Percentiles rank a stretch among this genome's conserved stretches.
Evolutionary conservation across 2,797 vertebrate species (phyloP).

Genomic region (Mus minutoides): DNA sequence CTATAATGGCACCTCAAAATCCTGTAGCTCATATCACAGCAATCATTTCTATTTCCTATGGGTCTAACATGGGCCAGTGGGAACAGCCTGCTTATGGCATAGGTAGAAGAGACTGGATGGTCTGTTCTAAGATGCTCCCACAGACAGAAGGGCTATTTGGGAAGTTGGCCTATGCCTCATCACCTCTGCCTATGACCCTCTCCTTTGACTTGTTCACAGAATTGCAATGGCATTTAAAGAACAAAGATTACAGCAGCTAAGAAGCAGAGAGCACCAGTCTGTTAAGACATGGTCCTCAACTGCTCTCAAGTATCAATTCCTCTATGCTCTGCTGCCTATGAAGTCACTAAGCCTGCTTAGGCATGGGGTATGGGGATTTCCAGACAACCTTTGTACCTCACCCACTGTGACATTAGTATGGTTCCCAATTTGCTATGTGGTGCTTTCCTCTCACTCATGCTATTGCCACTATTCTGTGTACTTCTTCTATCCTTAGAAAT

Average conservation of each 20-base stretch:
- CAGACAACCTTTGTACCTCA: background rate
- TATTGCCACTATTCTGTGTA: background rate
- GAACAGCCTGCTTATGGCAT: too few species aligned
- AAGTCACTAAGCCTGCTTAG: too few species aligned
- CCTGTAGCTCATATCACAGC: background rate
- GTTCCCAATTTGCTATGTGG: background rate
- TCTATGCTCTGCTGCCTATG: background rate
- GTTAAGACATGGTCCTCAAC: background rate
- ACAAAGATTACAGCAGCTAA: background rate
- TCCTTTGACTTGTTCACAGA: background rate
- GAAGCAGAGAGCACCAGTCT: background rate
- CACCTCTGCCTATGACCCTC: accelerated
- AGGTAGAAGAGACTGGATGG: accelerated
- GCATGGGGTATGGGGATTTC: background rate
- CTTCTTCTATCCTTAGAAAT: background rate
- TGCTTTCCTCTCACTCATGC: background rate
- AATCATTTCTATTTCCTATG: background rate
- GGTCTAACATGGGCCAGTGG: background rate
- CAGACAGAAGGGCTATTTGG: accelerated
- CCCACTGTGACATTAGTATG: background rate
- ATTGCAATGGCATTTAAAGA: background rate
- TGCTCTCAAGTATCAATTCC: background rate
- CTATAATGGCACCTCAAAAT: background rate
- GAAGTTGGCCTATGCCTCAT: background rate
- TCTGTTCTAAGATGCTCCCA: too few species aligned